Conservation (phyloP, 2,888 invertebrate genomes). For the Apamea crenata region DNA sequence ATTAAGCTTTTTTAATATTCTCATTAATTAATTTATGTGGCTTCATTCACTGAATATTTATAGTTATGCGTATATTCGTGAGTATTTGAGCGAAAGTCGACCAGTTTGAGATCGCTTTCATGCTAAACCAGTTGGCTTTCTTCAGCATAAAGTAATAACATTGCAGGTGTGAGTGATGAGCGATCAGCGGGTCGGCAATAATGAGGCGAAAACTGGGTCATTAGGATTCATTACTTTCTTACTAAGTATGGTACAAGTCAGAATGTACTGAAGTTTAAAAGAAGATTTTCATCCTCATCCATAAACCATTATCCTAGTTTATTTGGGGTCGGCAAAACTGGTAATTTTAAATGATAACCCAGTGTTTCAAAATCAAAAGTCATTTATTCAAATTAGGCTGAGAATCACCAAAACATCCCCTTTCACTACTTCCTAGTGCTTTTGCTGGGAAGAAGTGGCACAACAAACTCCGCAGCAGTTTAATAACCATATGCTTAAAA, state of each 20-base stretch:
- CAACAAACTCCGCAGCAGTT: too few species aligned
- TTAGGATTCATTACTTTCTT: slow-evolving; percentile 22
- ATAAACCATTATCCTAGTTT: too few species aligned
- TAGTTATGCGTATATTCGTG: slow-evolving; percentile 51
- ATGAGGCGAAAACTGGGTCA: slow-evolving; percentile 17
- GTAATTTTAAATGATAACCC: too few species aligned
- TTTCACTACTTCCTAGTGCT: too few species aligned
- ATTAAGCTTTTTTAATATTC: slow-evolving; percentile 1
- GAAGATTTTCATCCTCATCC: neutral
- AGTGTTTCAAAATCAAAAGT: too few species aligned
- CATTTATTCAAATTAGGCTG: too few species aligned
- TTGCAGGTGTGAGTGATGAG: slow-evolving; percentile 63
- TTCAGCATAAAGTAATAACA: slow-evolving; percentile 78
- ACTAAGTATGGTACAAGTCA: neutral
- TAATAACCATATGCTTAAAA: too few species aligned
- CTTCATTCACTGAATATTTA: slow-evolving; percentile 32
- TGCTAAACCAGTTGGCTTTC: slow-evolving; percentile 85
- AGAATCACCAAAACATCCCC: too few species aligned
- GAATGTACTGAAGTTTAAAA: neutral
- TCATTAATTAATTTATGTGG: neutral
- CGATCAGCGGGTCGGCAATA: slow-evolving; percentile 30
- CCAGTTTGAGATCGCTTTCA: slow-evolving; percentile 73
- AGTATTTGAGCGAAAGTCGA: slow-evolving; percentile 78
- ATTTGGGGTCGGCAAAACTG: too few species aligned
- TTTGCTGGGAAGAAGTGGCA: too few species aligned